Evolutionary conservation across 1,140 invertebrate species (phyloP), one percentile per base, ranked within the genome.

Genomic region (Drosophila albomicans): DNA sequence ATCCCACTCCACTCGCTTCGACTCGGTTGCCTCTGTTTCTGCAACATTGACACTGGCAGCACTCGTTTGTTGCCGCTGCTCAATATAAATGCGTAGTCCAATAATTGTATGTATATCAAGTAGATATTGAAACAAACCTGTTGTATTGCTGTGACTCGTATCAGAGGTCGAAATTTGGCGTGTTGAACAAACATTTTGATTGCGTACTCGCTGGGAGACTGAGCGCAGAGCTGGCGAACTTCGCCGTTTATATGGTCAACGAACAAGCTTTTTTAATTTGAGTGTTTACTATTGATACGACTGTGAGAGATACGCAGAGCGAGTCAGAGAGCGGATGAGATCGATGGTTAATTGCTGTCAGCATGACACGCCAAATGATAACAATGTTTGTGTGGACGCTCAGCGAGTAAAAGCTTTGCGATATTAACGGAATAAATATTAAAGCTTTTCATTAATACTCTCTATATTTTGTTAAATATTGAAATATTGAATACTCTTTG

Each of bases 41-140:
- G 46, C 2, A n/a, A 25, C 43, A 28, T 62, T 52, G 8, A 52
- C 16, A 5, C 51, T 6, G 13, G 73, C 77, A 5, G 49, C 66
- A 58, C 10, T 82, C 8, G 77, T 69, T 49, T 82, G 84, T 28
- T 54, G 51, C 0, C 80, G 82, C 82, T 87, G 41, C 5, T 4
- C 3, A 25, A 35, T 8, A 43, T 15, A 28, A 41, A 38, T 38
- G 35, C 35, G 65, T 20, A 48, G 4, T 43, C 11, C 13, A 43
- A 30, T 30, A 16, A 59, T 41, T 1, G 52, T 13, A 43, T 68
- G 54, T 28, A 7, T 41, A 46, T 8, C 3, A 5, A 41, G 6
- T 46, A 6, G 13, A 15, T 43, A 54, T 38, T 38, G 35, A 38
- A 38, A 38, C 48, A 32, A 28, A 73, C 70, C 54, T 67, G 63